phyloP scores from a whole-genome alignment of 2,888 invertebrate species.

The Hermaeophaga mercurialis region DNA sequence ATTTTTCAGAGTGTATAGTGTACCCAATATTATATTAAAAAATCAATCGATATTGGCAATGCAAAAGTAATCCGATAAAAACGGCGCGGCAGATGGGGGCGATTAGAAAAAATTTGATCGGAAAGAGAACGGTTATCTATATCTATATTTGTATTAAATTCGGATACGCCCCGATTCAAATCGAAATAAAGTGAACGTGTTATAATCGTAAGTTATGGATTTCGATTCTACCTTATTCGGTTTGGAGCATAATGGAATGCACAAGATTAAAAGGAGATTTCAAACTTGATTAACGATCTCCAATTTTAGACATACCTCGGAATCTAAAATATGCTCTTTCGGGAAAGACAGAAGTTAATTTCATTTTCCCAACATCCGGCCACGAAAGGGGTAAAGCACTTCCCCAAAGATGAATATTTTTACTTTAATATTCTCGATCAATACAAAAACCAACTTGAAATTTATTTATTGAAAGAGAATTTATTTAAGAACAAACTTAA shows the following conservation, averaged over 20 bases:
- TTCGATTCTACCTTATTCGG: constrained; percentile 13
- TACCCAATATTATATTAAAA: constrained; percentile 32
- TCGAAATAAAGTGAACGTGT: constrained; percentile 8
- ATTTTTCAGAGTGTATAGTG: constrained; percentile 22
- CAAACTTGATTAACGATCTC: constrained; percentile 18
- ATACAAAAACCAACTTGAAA: too few relatives aligned
- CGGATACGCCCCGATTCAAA: constrained; percentile 8
- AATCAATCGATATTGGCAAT: constrained; percentile 31
- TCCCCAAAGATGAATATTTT: too few relatives aligned
- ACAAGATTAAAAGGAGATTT: constrained; percentile 21
- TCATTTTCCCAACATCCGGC: not conserved
- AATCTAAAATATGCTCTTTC: constrained; percentile 18
- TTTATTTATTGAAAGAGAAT: too few relatives aligned
- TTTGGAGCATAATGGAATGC: constrained; percentile 5
- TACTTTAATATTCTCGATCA: too few relatives aligned
- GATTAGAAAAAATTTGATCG: constrained; percentile 22
- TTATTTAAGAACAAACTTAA: too few relatives aligned
- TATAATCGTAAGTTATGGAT: constrained; percentile 16
- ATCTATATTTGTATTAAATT: constrained; percentile 19
- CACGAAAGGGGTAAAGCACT: not conserved
- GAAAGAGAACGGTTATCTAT: constrained; percentile 19
- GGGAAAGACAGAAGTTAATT: constrained; percentile 3
- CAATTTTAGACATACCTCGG: constrained; percentile 13
- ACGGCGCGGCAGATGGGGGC: constrained; percentile 15
- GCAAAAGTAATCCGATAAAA: constrained; percentile 25